Percentiles rank a stretch among this genome's conserved stretches.
phyloP scores from a whole-genome alignment of 2,797 vertebrate species.

The Sorex maritimensis region DNA sequence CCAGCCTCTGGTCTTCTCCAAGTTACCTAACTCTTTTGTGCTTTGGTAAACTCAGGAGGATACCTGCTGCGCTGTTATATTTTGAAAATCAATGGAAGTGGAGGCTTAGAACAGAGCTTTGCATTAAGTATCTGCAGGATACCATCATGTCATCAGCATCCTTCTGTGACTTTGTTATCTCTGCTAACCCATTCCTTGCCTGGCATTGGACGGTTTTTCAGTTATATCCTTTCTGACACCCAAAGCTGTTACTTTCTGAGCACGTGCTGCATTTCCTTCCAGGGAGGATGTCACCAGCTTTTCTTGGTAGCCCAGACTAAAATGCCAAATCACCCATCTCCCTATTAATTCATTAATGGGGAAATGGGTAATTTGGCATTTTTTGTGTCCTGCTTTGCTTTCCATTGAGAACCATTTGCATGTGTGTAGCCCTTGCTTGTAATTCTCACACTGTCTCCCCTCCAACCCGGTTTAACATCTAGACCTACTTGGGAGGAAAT shows the following conservation, averaged over 20 bases:
- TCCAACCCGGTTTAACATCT: conserved; percentile 16
- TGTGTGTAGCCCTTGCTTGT: background rate
- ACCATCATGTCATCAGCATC: no score
- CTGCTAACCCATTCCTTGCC: background rate
- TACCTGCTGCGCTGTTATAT: background rate
- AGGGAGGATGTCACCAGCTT: background rate
- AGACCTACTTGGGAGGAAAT: background rate
- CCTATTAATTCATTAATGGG: background rate
- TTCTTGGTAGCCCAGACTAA: conserved; percentile 13
- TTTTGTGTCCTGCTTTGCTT: background rate
- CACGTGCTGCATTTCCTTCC: background rate
- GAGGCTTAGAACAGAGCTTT: background rate
- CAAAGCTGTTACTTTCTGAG: conserved; percentile 16
- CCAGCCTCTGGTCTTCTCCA: no score
- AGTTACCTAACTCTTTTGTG: conserved; percentile 41
- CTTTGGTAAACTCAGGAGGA: background rate
- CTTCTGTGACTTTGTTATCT: background rate
- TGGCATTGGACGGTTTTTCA: background rate
- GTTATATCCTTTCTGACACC: conserved; percentile 1
- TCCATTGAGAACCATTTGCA: background rate
- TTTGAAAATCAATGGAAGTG: conserved; percentile 59
- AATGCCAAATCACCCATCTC: conserved; percentile 6
- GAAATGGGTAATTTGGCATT: conserved; percentile 41
- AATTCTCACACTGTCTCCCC: background rate
- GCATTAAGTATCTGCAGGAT: background rate